These are phyloP conservation scores for Aplysia californica DNA, from an alignment of 1,140 invertebrate species.

Conservation along the genomic window DNA sequence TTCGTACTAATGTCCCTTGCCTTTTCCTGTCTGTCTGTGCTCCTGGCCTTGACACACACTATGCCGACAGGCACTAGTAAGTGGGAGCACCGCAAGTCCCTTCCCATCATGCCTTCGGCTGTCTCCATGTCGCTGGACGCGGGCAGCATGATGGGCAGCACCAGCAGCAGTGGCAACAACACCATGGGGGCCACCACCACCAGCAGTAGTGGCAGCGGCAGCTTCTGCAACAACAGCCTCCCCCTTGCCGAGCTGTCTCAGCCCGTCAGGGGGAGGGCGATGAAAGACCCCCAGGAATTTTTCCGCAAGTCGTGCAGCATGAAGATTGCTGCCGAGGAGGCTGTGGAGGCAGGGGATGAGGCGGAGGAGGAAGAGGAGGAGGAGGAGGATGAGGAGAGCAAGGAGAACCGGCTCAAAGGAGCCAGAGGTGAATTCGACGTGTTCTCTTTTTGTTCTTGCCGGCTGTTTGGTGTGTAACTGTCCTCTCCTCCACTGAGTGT, in stretches of 20 bases:
- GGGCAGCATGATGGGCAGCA: neutral
- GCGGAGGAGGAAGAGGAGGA: constrained; percentile 26
- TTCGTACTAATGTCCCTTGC: too few species aligned
- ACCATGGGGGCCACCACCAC: neutral
- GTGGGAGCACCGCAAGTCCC: constrained; percentile 24
- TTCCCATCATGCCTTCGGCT: constrained; percentile 27
- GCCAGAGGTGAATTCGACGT: constrained; percentile 10
- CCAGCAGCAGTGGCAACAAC: neutral
- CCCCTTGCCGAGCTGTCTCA: neutral
- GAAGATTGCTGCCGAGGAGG: constrained; percentile 29
- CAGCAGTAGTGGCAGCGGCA: neutral
- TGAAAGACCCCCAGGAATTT: constrained; percentile 22
- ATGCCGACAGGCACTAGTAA: constrained; percentile 21
- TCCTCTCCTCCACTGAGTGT: too few species aligned
- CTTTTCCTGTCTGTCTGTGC: too few species aligned
- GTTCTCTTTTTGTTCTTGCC: neutral
- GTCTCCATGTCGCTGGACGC: neutral
- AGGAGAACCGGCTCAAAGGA: constrained; percentile 1
- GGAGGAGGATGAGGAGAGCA: neutral
- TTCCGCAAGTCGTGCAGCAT: constrained; percentile 29
- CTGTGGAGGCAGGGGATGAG: constrained; percentile 27
- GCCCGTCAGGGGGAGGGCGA: neutral
- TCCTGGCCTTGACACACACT: too few species aligned
- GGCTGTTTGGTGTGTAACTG: neutral
- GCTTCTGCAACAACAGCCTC: neutral